These are phyloP conservation scores for Eupithecia vulgata DNA, from an alignment of 2,888 invertebrate species.

Conservation along the genomic window DNA sequence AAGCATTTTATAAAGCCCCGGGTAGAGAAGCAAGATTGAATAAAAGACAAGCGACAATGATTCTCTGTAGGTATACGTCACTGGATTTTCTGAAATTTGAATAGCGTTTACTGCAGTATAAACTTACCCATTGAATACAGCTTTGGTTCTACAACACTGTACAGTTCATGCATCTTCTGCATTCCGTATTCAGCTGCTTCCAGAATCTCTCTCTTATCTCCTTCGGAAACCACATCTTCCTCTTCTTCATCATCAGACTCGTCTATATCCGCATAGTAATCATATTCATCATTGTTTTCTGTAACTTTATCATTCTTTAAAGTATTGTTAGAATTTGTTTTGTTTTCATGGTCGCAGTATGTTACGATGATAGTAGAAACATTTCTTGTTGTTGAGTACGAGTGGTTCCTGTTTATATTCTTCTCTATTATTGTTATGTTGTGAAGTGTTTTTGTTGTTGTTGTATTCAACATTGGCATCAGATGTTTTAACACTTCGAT, in stretches of 20 bases:
- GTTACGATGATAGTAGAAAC: slow-evolving; percentile 76
- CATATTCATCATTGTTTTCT: slow-evolving; percentile 27
- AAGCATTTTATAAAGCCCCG: too few species aligned
- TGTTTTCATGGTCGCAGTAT: slow-evolving; percentile 72
- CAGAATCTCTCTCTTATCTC: slow-evolving; percentile 79
- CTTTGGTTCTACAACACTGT: slow-evolving; percentile 86
- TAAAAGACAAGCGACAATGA: background rate
- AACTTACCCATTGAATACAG: slow-evolving; percentile 87
- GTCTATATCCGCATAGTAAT: slow-evolving; percentile 12
- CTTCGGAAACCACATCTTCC: slow-evolving; percentile 54
- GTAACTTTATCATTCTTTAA: slow-evolving; percentile 43
- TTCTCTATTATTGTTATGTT: slow-evolving; percentile 77
- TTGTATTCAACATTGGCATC: slow-evolving; percentile 76
- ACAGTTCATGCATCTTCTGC: slow-evolving; percentile 86
- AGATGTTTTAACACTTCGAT: slow-evolving; percentile 76
- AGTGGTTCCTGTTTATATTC: slow-evolving; percentile 70
- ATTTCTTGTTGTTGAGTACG: slow-evolving; percentile 70
- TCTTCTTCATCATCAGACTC: slow-evolving; percentile 41
- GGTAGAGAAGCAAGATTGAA: background rate
- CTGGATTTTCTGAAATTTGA: background rate
- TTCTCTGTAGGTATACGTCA: background rate
- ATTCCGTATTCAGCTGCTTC: slow-evolving; percentile 88
- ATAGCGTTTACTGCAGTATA: background rate
- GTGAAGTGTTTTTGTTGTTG: slow-evolving; percentile 71
- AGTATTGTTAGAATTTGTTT: slow-evolving; percentile 55